These are phyloP conservation scores for Hofmannophila pseudospretella DNA, from an alignment of 2,888 invertebrate species.

Conservation along the genomic window DNA sequence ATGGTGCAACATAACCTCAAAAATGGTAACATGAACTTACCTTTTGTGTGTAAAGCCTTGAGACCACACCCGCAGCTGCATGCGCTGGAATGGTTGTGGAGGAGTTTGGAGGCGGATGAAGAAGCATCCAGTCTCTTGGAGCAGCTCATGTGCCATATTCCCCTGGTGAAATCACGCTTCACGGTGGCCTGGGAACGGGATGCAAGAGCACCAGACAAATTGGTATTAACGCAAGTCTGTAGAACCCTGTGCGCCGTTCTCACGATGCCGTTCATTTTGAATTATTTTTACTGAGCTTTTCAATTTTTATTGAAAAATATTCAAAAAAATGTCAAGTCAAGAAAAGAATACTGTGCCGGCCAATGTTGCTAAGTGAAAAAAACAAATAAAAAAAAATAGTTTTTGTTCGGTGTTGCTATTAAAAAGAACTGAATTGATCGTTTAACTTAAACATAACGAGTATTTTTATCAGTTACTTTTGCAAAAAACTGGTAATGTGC, in stretches of 20 bases:
- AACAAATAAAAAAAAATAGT: background rate
- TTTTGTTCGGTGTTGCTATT: background rate
- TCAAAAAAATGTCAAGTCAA: constrained; percentile 27
- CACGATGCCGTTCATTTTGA: constrained; percentile 83
- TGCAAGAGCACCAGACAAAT: constrained; percentile 51
- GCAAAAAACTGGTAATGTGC: too few relatives aligned
- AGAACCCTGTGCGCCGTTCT: constrained; percentile 78
- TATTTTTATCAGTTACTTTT: too few relatives aligned
- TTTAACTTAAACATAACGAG: too few relatives aligned
- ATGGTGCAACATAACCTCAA: constrained; percentile 64
- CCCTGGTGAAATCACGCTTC: constrained; percentile 82
- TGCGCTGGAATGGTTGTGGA: constrained; percentile 78
- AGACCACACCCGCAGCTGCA: constrained; percentile 84
- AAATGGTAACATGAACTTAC: constrained; percentile 75
- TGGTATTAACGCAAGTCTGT: constrained; percentile 52
- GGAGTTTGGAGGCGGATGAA: constrained; percentile 43
- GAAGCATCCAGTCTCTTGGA: constrained; percentile 57
- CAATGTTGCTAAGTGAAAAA: constrained; percentile 4
- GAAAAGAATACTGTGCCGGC: constrained; percentile 20
- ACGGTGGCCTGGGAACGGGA: constrained; percentile 57
- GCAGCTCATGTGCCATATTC: constrained; percentile 85
- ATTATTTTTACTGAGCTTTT: constrained; percentile 8
- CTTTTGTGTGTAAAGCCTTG: constrained; percentile 83
- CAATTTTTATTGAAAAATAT: constrained; percentile 13
- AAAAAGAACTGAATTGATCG: too few relatives aligned